Conservation (phyloP, 37 sponge, comb jelly and placozoan species). For the Hexactinellida sp. region DNA sequence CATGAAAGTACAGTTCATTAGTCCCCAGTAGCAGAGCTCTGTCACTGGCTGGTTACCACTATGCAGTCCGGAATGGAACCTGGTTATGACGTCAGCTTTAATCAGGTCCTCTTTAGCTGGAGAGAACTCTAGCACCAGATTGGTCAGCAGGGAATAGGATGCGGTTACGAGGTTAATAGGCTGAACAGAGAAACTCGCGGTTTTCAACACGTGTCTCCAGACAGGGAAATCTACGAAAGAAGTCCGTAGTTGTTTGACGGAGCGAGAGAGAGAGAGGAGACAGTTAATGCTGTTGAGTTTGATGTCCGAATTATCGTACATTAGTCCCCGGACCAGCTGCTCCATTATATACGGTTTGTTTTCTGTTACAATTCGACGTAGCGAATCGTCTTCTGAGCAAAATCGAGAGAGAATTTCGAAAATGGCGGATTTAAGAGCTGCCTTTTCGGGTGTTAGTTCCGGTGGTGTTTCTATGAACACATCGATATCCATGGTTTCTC, state of each 20-base stretch:
- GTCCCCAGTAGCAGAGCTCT: conserved; percentile 5
- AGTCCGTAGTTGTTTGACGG: neutral
- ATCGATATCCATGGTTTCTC: neutral
- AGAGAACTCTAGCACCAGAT: neutral
- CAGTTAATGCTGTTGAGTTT: neutral
- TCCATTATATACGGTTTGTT: neutral
- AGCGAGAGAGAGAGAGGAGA: neutral
- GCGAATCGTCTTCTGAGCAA: neutral
- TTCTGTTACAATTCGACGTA: neutral
- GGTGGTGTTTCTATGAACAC: conserved; percentile 10
- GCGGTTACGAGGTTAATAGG: neutral
- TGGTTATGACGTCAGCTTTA: conserved; percentile 11
- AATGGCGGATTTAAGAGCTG: neutral
- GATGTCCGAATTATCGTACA: neutral
- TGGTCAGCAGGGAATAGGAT: neutral
- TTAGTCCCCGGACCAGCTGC: neutral
- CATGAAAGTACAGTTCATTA: neutral
- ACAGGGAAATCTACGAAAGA: neutral
- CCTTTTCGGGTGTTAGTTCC: neutral
- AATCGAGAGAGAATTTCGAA: neutral
- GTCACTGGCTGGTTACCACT: neutral
- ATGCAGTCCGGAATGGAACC: neutral
- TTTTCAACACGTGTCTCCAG: conserved; percentile 16
- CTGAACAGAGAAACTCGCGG: neutral
- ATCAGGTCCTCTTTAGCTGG: neutral